Conservation (phyloP, 2,888 invertebrate species). For the Harmothoe impar region DNA sequence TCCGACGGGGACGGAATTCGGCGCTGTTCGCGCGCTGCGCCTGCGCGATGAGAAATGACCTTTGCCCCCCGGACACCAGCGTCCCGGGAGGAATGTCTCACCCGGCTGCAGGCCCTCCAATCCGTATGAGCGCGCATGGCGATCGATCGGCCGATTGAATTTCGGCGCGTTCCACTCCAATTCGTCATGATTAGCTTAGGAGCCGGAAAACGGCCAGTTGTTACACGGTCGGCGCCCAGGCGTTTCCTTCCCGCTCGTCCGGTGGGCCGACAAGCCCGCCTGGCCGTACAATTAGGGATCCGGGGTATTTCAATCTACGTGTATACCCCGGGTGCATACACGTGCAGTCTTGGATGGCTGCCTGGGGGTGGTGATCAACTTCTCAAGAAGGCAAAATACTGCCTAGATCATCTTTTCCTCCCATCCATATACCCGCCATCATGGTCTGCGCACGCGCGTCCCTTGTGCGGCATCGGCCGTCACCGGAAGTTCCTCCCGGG, state of each 20-base stretch:
- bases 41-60: slow-evolving; percentile 28
- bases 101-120: background rate
- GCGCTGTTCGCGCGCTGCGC: background rate
- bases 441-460: background rate
- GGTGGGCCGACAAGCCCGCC: background rate
- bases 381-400: background rate
- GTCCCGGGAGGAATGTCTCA: background rate
- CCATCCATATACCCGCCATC: background rate
- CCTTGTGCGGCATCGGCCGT: background rate
- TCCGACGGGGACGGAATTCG: background rate
- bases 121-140: background rate
- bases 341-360: background rate
- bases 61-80: background rate
- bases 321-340: too few relatives aligned
- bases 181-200: slow-evolving; percentile 56
- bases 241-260: slow-evolving; percentile 9
- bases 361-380: background rate
- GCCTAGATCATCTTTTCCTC: background rate
- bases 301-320: slow-evolving; percentile 43
- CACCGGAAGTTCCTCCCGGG: slow-evolving; percentile 50
- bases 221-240: slow-evolving; percentile 17
- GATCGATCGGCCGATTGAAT: slow-evolving; percentile 52
- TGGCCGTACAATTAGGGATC: background rate
- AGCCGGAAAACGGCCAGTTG: background rate
- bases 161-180: slow-evolving; percentile 55